Percentiles rank a stretch among this genome's conserved stretches.
These are phyloP conservation scores for Gortyna flavago DNA, from an alignment of 2,888 invertebrate genomes.

Conservation along the genomic window DNA sequence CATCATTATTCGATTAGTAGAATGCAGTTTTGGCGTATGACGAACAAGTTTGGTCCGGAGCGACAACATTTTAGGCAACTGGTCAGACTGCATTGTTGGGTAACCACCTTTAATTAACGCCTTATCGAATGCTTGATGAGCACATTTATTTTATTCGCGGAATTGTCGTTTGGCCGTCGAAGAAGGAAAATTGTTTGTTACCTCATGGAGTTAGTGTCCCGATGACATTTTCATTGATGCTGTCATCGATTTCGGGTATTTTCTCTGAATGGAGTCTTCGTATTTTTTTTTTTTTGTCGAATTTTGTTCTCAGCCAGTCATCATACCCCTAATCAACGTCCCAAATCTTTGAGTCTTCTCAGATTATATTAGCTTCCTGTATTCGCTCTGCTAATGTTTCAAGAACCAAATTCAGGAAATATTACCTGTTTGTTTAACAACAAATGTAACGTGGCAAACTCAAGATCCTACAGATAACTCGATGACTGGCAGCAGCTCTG, in stretches of 20 bases:
- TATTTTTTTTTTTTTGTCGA: background rate
- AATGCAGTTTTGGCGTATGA: slow-evolving; percentile 30
- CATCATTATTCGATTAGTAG: slow-evolving; percentile 28
- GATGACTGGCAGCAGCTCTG: slow-evolving; percentile 42
- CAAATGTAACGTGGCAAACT: slow-evolving; percentile 14
- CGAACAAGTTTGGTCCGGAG: slow-evolving; percentile 42
- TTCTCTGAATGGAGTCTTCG: background rate
- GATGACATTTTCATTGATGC: background rate
- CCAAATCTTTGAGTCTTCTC: slow-evolving; percentile 10
- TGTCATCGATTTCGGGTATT: background rate
- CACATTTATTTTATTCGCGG: slow-evolving; percentile 44
- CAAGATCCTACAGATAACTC: slow-evolving; percentile 47
- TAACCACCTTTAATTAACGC: slow-evolving; percentile 56
- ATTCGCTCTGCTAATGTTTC: background rate
- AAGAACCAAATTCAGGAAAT: slow-evolving; percentile 26
- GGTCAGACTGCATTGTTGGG: slow-evolving; percentile 65
- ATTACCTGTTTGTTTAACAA: slow-evolving; percentile 48
- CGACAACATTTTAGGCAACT: slow-evolving; percentile 64
- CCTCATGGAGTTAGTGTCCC: background rate
- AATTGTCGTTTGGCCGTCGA: slow-evolving; percentile 16
- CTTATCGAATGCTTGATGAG: slow-evolving; percentile 24
- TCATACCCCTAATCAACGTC: background rate
- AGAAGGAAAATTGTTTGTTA: slow-evolving; percentile 23
- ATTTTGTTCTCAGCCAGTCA: background rate
- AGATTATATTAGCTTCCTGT: background rate